Evolutionary conservation across 2,888 invertebrate species (phyloP), one percentile per base, ranked within the genome.

Genomic region (Pammene fasciana): DNA sequence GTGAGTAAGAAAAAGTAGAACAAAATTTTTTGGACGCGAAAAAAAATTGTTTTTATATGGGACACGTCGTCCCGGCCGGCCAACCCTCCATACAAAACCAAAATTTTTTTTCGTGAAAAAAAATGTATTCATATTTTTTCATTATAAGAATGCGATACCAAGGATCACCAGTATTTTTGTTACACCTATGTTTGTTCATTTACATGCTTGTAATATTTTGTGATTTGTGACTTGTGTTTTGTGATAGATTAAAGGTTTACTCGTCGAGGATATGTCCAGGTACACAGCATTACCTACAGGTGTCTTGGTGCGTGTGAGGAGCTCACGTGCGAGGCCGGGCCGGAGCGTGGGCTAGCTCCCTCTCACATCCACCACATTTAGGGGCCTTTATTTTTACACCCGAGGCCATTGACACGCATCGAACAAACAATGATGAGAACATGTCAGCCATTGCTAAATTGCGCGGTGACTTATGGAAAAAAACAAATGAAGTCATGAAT

Each of bases 341-440:
- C 10, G 43, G 11, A 26, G 67, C 65, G 72, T 67, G 71, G 65
- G 71, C 68, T 72, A 50, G 13, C 60, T 72, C 73, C 72, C 72
- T 72, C 73, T 72, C 48, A 56, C 50, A 41, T 54, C 43, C 67
- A 52, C 74, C 72, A 75, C 76, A 78, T 83, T 82, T 82, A 79
- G 83, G 80, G 82, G 79, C 81, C 76, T 84, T 84, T 86, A 86
- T 86, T 86, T 86, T 84, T 85, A 85, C 75, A 76, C 80, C 65
- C 68, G 75, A 80, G 86, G 76, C 67, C 86, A 72, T 83, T 83
- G 84, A 85, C 82, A 72, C 48, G 46, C 72, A 75, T 77, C 72
- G 66, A 72, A 76, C 75, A 75, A 77, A 41, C 41, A 62, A 62
- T 57, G 64, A 61, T 54, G 59, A 56, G 43, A 67, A 50, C 45